A percentile compares a stretch with the other conserved stretches of the same genome.
Evolutionary conservation across 37 sponge, comb jelly and placozoan genomes (phyloP).

Genomic region (Cliona cf. orientalis): DNA sequence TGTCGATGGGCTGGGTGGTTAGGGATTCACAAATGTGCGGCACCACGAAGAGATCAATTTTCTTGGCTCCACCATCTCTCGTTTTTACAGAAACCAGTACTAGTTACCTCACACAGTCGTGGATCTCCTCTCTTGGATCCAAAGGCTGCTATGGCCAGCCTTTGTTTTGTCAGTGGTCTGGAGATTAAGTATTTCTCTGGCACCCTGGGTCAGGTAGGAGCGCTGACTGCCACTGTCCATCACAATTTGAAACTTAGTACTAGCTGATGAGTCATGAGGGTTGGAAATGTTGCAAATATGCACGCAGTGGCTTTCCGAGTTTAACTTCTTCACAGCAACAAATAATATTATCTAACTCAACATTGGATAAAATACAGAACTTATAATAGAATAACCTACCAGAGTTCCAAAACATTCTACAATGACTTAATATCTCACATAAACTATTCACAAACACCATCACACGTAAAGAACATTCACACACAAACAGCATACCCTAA

Average conservation of each 20-base stretch:
- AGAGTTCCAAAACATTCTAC: too few species aligned
- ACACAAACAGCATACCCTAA: too few species aligned
- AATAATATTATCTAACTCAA: too few species aligned
- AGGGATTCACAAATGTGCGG: slow-evolving; percentile 33
- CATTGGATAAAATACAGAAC: too few species aligned
- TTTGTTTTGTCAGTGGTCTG: slow-evolving; percentile 8
- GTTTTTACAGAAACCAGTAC: slow-evolving; percentile 17
- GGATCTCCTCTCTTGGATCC: slow-evolving; percentile 31
- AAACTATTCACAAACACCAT: too few species aligned
- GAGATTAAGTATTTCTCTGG: slow-evolving; percentile 15
- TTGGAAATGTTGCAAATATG: too few species aligned
- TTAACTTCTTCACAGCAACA: too few species aligned
- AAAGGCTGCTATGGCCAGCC: slow-evolving; percentile 36
- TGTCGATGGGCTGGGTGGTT: slow-evolving; percentile 9
- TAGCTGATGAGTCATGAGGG: slow-evolving; percentile 14
- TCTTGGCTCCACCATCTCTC: neutral
- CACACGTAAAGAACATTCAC: too few species aligned
- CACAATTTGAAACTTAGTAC: slow-evolving; percentile 17
- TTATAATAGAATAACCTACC: too few species aligned
- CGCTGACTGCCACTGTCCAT: slow-evolving; percentile 47
- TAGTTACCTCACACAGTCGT: slow-evolving; percentile 27
- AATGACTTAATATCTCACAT: too few species aligned
- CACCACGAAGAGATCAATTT: slow-evolving; percentile 12
- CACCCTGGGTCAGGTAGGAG: slow-evolving; percentile 34
- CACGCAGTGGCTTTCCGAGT: too few species aligned